Evolutionary conservation across 2,113 vertebrate species (phyloP).

Genomic region (Gorilla gorilla): DNA sequence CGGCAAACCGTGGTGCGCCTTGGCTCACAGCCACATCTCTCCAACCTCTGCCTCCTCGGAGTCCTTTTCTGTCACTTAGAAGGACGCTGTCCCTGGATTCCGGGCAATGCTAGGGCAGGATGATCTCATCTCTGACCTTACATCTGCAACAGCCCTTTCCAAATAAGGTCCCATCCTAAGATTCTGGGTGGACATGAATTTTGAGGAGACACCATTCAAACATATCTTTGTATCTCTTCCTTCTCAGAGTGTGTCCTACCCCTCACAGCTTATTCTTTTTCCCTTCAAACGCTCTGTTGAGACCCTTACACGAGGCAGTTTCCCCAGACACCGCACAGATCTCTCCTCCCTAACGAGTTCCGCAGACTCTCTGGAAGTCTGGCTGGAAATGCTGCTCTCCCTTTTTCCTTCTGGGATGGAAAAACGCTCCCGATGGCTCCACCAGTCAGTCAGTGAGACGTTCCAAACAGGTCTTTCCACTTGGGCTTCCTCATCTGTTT

Average conservation of each 20-base stretch:
- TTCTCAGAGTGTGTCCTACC: not conserved
- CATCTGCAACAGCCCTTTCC: not conserved
- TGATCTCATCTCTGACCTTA: no score
- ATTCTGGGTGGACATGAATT: not conserved
- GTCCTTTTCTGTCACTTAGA: not conserved
- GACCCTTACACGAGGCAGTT: fast-evolving
- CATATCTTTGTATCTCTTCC: not conserved
- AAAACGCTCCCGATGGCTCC: not conserved
- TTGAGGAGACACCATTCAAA: fast-evolving
- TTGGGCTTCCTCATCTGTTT: not conserved
- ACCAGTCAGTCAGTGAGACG: not conserved
- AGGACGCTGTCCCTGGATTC: not conserved
- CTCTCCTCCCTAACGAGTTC: not conserved
- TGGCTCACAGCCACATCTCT: fast-evolving
- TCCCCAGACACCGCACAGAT: fast-evolving
- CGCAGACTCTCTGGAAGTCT: not conserved
- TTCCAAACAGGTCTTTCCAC: not conserved
- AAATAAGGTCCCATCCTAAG: not conserved
- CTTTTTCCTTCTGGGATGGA: not conserved
- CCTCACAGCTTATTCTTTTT: not conserved
- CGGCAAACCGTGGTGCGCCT: fast-evolving
- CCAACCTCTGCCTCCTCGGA: not conserved
- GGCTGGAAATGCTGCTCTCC: not conserved
- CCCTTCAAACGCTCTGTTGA: not conserved
- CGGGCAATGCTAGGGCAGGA: not conserved